These are phyloP conservation scores for Enhydra lutris DNA, from an alignment of 2,113 vertebrate genomes.

Conservation along the genomic window DNA sequence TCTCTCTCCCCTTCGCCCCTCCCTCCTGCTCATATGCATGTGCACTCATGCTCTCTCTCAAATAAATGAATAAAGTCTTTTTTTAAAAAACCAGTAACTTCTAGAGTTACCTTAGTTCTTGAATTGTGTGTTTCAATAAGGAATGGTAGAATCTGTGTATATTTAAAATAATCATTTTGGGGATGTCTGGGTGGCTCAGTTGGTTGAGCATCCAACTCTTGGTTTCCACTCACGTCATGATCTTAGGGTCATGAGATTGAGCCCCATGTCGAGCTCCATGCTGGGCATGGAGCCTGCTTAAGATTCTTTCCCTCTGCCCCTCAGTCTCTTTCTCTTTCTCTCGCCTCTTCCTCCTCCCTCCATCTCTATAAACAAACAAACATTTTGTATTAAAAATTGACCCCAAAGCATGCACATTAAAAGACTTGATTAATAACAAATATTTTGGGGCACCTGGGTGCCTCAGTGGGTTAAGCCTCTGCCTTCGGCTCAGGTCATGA, in stretches of 20 bases:
- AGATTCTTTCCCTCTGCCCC: background rate
- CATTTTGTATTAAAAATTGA: constrained; percentile 34
- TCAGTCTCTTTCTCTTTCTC: background rate
- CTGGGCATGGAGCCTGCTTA: background rate
- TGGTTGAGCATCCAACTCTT: background rate
- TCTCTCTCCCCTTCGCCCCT: background rate
- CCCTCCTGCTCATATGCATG: no score
- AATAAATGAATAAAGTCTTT: background rate
- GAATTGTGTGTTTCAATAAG: constrained; percentile 11
- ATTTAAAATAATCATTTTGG: constrained; percentile 22
- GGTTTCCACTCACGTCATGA: background rate
- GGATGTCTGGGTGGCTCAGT: background rate
- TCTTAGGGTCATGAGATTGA: background rate
- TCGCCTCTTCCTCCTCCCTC: background rate
- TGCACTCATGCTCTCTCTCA: background rate
- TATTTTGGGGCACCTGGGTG: no score
- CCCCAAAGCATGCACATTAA: background rate
- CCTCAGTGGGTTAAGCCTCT: no score
- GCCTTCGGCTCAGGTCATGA: no score
- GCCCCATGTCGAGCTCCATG: background rate
- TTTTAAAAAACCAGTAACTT: constrained; percentile 19
- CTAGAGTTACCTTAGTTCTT: background rate
- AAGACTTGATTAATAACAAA: no score
- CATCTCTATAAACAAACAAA: background rate
- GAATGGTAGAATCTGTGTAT: background rate